Evolutionary conservation across 2,888 invertebrate genomes (phyloP), one percentile per base, ranked within the genome.

Genomic region (Mylabris sibirica): DNA sequence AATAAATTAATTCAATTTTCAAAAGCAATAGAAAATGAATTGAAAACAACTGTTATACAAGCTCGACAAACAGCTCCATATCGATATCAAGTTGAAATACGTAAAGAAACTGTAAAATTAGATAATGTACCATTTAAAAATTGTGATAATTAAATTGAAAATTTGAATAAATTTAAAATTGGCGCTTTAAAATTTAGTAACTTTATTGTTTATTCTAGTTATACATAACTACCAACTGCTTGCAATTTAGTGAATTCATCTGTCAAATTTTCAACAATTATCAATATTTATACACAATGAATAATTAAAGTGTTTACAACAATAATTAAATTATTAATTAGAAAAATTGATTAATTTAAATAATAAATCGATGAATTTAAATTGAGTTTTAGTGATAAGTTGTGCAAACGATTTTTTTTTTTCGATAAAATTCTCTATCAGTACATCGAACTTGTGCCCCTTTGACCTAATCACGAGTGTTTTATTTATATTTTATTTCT

Each of bases 31-130:
- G 93, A 92, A 80, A 83, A 84, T 63, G 93, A 94, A 85, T 80
- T 94, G 30, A 87, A 88, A 77, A 91, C 90, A 12, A 90, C 90
- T 80, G 90, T 95, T 1, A 90, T 95, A 68, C 94, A 94, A 84
- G 91, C 92, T 4, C 85, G 86, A 74, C 88, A 91, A 86, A 87
- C 89, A n/a, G 85, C 88, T 76, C 90, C 92, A 49, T 91, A 92
- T 71, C 86, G 87, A 73, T 93, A 87, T 85, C 89, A 88, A 78
- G 88, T 89, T 17, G 87, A 84, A 74, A 88, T 92, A 69, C 89
- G 87, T 24, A 82, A 87, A 66, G 91, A 92, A 66, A 90, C 89
- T 11, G 75, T 85, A 0, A 89, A 88, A 80, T 76, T 91, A 63
- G 90, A 92, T 35, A 94, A 93, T 84, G 85, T 89, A 3, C 87